Base-by-base conservation (phyloP, 2,113 vertebrate genomes). In the Paraplagusia blochii region DNA sequence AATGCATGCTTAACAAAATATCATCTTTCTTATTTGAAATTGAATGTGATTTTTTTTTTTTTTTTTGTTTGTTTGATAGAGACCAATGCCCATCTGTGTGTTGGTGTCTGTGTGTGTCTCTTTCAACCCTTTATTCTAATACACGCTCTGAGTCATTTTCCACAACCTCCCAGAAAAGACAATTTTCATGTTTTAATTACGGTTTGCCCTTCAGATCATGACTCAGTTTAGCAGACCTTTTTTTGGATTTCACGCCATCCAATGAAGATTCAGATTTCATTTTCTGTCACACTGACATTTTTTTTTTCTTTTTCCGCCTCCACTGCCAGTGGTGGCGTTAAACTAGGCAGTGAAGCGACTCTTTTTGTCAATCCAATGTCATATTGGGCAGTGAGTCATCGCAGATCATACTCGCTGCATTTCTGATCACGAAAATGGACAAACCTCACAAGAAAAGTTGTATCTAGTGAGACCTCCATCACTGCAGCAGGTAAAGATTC, bases 111-210 rank as follows among this genome's bases (percentile, higher is more conserved):
- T 52, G 19, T 35, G 47, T 48, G 29, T 46, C 34, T 58, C 48
- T 34, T 62, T 74, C 58, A 9, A 43, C 67, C 71, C 50, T 58
- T 66, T 39, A 18, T 61, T 36, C 2, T 71, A 69, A 76, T 76
- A 57, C 72, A 36, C 59, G 77, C 69, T 69, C 59, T 1, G 69
- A 71, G 77, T 63, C 46, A 38, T 63, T 29, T 72, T 68, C 60
- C 63, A 44, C 46, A 46, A 72, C 71, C 67, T 69, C 72, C 58
- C 50, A 66, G 44, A 33, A 48, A n/a, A 45, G 44, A 44, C 33
- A 8, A 34, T 62, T 77, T 80, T 80, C 65, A 69, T 52, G 40
- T 81, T 75, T 70, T 76, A 75, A 73, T 83, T 78, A 68, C 65
- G 73, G 68, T 65, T 61, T 64, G 65, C 56, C 65, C 74, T 76